Base-by-base conservation (phyloP, 23 tunicate genomes). In the Styela clava region DNA sequence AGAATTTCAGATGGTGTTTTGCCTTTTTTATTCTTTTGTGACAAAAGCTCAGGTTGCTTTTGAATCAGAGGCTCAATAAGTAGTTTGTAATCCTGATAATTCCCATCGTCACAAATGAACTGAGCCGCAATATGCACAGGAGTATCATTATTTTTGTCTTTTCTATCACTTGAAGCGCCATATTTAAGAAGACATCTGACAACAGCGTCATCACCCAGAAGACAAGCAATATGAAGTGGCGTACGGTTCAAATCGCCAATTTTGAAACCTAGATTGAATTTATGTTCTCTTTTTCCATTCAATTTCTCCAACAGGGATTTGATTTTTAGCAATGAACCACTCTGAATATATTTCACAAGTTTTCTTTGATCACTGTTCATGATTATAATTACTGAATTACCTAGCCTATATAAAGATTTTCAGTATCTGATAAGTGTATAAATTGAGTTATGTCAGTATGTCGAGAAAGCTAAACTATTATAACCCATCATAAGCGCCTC, bases 71-170 rank as follows among this genome's bases (percentile, higher is more conserved):
- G 99, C 51, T 90, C 88, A 5, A 95, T 90, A 18, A 95, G 61
- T 18, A 86, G 65, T 64, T 95, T 95, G 35, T 85, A 83, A 65
- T 83, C 83, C 24, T 74, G 67, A 68, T 90, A 95, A 83, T 91
- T 88, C 23, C 79, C 89, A 20, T 83, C 83, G 34, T 90, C 95
- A 12, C 68, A 78, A 33, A 83, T 78, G 65, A 24, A 90, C 81
- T 86, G 88, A 12, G 99, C 99, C 0, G 99, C 99, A 24, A 95
- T 44, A 74, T 95, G 99, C 2, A 86, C 70, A 0, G 99, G 92
- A 2, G 96, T 86, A 69, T 95, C 89, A 56, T 86, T 82, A 64
- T 86, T 93, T 36, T 35, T 34, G 74, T 95, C 99, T 29, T 3
- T 23, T 9, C 74, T 31, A 35, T 70, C 85, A 22, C 82, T 82